These are phyloP conservation scores for Caenorhabditis brenneri DNA, from an alignment of 1,140 invertebrate species.

Conservation along the genomic window DNA sequence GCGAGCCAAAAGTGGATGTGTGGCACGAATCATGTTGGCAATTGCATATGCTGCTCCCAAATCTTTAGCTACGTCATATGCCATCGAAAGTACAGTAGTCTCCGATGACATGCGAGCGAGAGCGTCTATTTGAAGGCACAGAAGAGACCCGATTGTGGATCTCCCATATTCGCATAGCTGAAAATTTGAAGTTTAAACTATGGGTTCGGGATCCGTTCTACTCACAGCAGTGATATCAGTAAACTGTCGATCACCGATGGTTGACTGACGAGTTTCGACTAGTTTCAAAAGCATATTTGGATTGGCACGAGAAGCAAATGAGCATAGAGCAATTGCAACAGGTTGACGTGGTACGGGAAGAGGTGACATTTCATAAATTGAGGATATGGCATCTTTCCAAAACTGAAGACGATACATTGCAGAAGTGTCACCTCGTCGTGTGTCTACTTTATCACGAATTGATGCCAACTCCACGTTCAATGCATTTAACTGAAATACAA, in stretches of 20 bases:
- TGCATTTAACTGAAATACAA: conserved; percentile 48
- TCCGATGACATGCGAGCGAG: conserved; percentile 8
- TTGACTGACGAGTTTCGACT: conserved; percentile 53
- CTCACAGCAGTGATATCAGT: conserved; percentile 34
- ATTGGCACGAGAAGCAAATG: conserved; percentile 47
- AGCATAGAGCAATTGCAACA: conserved; percentile 53
- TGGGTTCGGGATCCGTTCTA: no score
- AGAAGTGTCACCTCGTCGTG: conserved; percentile 42
- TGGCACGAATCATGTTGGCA: conserved; percentile 49
- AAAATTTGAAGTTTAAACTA: no score
- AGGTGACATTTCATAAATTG: conserved; percentile 50
- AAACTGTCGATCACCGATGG: conserved; percentile 55
- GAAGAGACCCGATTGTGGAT: conserved; percentile 41
- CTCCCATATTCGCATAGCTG: conserved; percentile 39
- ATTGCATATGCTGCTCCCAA: conserved; percentile 45
- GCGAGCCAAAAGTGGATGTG: conserved; percentile 53
- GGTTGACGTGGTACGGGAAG: conserved; percentile 54
- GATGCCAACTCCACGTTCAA: conserved; percentile 56
- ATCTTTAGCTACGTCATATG: conserved; percentile 26
- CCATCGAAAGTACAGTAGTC: conserved; percentile 1
- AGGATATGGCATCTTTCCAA: conserved; percentile 52
- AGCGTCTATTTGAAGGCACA: conserved; percentile 38
- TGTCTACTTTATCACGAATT: conserved; percentile 54
- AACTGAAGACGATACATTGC: conserved; percentile 57
- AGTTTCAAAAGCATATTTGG: conserved; percentile 40